Base-by-base conservation (phyloP, 2,888 invertebrate species). In the Tiliacea aurago region DNA sequence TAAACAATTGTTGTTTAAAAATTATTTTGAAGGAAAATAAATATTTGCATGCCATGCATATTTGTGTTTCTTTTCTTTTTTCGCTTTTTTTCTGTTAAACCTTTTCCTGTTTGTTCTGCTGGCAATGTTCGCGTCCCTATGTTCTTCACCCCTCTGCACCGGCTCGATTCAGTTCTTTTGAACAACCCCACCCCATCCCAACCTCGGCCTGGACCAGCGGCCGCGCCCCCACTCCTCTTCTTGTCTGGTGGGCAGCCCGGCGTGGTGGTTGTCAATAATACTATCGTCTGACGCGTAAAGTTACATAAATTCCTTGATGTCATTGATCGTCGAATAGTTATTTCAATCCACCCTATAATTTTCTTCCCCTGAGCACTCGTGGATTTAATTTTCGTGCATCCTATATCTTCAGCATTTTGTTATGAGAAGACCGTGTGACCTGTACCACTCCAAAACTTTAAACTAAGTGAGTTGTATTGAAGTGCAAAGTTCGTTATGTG, bases 11-110 rank as follows among this genome's bases (percentile, higher is more conserved):
- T 96, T 95, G 93, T 95, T 95, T 93, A 95, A 91, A 94, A 93
- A 95, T 94, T 95, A 95, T 95, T 96, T 96, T 95, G 90, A 93
- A 93, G 88, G 87, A 94, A 94, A 96, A 95, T 95, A 95, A 95
- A 95, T 85, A 90, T 89, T 93, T 94, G 96, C 96, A 96, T 95
- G 96, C 92, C 85, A 87, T 95, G 96, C 96, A 95, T 88, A 89
- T 76, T 76, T 76, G 91, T 91, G 89, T 94, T 94, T 88, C 84
- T 85, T 83, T 89, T 86, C 67, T 59, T 72, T 67, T n/a, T 51
- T 62, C 53, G 62, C 61, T 76, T 43, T 56, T 72, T 69, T 62
- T 59, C 37, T 64, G 51, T 62, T 59, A 10, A 49, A 92, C 95
- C 47, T 43, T 45, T 62, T 45, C 56, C 95, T 95, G 53, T 70